Evolutionary conservation across 1,140 invertebrate genomes (phyloP).

Genomic region (Bombus haemorrhoidalis): DNA sequence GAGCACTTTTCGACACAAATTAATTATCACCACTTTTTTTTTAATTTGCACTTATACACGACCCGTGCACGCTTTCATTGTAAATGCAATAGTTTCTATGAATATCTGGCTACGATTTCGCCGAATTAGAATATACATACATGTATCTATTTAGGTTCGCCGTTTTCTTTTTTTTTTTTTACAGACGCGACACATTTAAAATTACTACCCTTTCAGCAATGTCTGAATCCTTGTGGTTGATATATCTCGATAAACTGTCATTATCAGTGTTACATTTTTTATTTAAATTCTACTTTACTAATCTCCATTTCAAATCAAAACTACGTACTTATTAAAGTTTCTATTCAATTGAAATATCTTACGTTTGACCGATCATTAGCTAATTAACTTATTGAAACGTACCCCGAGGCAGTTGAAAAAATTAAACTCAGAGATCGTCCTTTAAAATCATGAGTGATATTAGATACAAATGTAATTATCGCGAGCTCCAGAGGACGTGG

Average conservation of each 20-base stretch:
- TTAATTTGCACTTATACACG: neutral
- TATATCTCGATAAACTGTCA: neutral
- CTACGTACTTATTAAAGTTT: neutral
- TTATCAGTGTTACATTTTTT: neutral
- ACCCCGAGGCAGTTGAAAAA: too few relatives aligned
- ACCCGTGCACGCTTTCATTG: neutral
- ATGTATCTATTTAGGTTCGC: neutral
- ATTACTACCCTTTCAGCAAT: neutral
- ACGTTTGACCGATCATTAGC: neutral
- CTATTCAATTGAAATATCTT: neutral
- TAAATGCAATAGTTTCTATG: conserved; percentile 1
- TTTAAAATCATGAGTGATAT: neutral
- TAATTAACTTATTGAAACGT: too few relatives aligned
- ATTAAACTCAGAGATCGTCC: neutral
- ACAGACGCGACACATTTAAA: neutral
- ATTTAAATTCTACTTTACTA: neutral
- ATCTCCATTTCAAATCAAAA: neutral
- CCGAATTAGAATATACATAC: neutral
- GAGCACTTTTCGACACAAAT: neutral
- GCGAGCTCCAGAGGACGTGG: neutral
- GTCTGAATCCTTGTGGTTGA: neutral
- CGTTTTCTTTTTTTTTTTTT: too few relatives aligned
- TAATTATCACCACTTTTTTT: neutral
- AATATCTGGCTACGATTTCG: neutral
- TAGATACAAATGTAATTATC: conserved; percentile 33